Conservation (phyloP, 2,888 invertebrate genomes). For the Cepaea hortensis region DNA sequence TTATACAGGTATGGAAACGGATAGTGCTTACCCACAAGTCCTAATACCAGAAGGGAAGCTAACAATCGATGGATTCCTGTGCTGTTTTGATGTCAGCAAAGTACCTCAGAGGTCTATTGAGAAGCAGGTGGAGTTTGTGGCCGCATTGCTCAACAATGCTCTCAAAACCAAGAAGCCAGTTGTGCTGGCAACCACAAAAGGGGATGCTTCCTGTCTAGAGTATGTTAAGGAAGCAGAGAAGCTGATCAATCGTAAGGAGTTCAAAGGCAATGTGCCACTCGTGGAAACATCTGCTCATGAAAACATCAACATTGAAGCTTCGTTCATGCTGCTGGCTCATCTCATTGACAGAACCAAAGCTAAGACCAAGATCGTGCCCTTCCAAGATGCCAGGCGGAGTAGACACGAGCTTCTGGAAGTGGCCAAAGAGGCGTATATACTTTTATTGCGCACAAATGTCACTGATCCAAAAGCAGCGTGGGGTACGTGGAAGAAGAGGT, state of each 20-base stretch:
- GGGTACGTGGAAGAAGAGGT: conserved; percentile 83
- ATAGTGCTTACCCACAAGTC: conserved; percentile 93
- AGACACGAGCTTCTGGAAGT: conserved; percentile 89
- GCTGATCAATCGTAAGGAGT: conserved; percentile 91
- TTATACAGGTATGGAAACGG: conserved; percentile 90
- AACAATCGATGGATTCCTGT: conserved; percentile 94
- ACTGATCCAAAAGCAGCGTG: conserved; percentile 86
- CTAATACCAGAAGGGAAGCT: conserved; percentile 90
- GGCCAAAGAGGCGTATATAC: conserved; percentile 92
- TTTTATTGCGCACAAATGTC: conserved; percentile 88
- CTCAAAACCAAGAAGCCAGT: conserved; percentile 96
- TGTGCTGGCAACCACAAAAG: conserved; percentile 95
- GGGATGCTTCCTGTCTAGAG: conserved; percentile 92
- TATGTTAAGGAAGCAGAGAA: conserved; percentile 86
- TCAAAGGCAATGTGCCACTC: conserved; percentile 86
- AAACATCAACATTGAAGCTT: conserved; percentile 95
- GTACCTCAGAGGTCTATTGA: conserved; percentile 93
- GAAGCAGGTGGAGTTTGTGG: conserved; percentile 85
- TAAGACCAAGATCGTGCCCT: conserved; percentile 79
- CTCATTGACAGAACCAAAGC: conserved; percentile 93
- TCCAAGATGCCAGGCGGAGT: conserved; percentile 88
- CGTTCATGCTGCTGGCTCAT: conserved; percentile 90
- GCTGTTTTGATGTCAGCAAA: conserved; percentile 95
- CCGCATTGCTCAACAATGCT: conserved; percentile 86
- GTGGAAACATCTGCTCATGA: conserved; percentile 97